Conservation (phyloP, 2,797 vertebrate genomes). For the Neoniphon sammara region DNA sequence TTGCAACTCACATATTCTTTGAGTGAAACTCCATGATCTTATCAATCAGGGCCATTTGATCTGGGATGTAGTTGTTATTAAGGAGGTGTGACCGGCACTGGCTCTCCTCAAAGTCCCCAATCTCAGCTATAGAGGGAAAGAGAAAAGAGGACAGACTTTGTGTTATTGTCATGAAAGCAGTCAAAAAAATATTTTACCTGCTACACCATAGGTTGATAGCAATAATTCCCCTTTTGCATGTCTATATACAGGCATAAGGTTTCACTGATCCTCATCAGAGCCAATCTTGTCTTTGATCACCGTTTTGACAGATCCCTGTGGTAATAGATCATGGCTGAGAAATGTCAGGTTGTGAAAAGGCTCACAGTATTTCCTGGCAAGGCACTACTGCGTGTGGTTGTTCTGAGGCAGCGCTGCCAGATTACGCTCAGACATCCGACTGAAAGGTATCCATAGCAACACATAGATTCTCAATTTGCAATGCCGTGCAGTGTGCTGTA, state of each 20-base stretch:
- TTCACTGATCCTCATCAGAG: neutral
- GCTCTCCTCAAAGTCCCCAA: slow-evolving; percentile 97
- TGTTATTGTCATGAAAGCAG: neutral
- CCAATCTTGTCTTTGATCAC: slow-evolving; percentile 36
- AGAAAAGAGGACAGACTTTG: neutral
- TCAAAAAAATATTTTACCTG: neutral
- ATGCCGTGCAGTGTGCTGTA: slow-evolving; percentile 34
- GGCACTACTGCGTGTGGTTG: slow-evolving; percentile 23
- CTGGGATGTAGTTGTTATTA: slow-evolving; percentile 96
- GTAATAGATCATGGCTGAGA: slow-evolving; percentile 10
- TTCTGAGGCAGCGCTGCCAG: slow-evolving; percentile 41
- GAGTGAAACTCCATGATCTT: slow-evolving; percentile 96
- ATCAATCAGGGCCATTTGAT: slow-evolving; percentile 95
- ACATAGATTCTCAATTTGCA: slow-evolving; percentile 61
- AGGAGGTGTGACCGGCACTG: slow-evolving; percentile 94
- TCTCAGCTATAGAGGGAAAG: slow-evolving; percentile 87
- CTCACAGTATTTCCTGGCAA: slow-evolving; percentile 27
- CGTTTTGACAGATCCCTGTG: neutral
- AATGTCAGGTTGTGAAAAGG: slow-evolving; percentile 42
- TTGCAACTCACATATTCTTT: slow-evolving; percentile 89
- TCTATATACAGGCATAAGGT: neutral
- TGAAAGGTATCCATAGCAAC: slow-evolving; percentile 79
- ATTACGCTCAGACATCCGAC: slow-evolving; percentile 44
- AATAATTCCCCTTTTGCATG: neutral
- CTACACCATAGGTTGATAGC: neutral